Evolutionary conservation across 2,113 vertebrate genomes (phyloP), one percentile per base, ranked within the genome.

Genomic region (Craseonycteris thonglongyai): DNA sequence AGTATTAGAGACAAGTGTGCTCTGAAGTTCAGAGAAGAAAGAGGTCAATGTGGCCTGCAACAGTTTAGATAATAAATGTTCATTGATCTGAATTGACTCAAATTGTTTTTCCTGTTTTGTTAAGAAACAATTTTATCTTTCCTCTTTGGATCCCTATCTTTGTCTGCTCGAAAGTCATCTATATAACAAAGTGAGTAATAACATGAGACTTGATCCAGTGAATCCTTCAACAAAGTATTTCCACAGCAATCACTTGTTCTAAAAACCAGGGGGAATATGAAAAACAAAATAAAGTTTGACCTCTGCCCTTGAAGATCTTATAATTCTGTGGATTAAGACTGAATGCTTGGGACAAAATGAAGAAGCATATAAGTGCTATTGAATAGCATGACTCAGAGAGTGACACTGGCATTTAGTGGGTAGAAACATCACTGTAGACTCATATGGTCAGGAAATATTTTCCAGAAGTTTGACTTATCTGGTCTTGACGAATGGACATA

Each of bases 21-120:
- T 59, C 30, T 68, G 79, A 88, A 83, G 4, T 93, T 91, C 38
- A 58, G 71, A 76, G 75, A 95, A 82, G 28, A 35, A 68, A 66
- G 71, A 75, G 49, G 69, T 89, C 83, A 42, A 58, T 83, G 33
- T 33, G 14, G 15, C n/a, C 45, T 24, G 14, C 3, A 75, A 33
- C 21, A 58, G 9, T 33, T 24, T 68, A 38, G 30, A 24, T 65
- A 95, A 89, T 90, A 94, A 93, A 78, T 71, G 74, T 54, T 90
- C n/a, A 79, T 83, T 86, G 84, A 92, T 90, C 33, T 92, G 78
- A 78, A 92, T 56, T 71, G 76, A 86, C 63, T 88, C 0, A 3
- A 92, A 80, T 40, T 95, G 26, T 91, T 90, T 95, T n/a, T 78
- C 49, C 42, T 75, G 13, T 69, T 96, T 35, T 92, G 12, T 86